Base-by-base conservation (phyloP, 2,888 invertebrate species). In the Lymantria dispar region DNA sequence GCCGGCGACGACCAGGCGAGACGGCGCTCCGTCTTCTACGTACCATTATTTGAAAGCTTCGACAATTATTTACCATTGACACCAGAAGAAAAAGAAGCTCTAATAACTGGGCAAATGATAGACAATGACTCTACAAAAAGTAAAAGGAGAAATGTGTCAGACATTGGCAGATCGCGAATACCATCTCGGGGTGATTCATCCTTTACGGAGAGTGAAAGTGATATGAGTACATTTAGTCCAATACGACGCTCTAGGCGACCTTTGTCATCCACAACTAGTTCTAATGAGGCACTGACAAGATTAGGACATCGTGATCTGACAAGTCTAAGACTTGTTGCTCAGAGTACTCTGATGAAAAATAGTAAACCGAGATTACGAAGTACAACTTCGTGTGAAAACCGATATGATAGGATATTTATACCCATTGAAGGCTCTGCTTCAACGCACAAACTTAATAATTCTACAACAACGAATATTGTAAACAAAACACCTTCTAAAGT, bases 21-120 rank as follows among this genome's bases (percentile, higher is more conserved):
- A 45, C 92, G 95, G 54, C 92, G 95, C 58, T 95, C 95, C 45
- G 94, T 95, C 61, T 95, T 95, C 83, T 95, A 95, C 84, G 95
- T 95, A 60, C 94, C 95, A 61, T 86, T 95, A 64, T 93, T 93
- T 54, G 92, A 93, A 61, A 93, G 93, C 67, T 93, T 92, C 64
- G 91, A 89, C 47, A 93, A 92, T 73, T 93, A 93, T 70, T 85
- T 93, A 44, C 93, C 93, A 29, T 87, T 93, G 50, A 85, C 90
- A 29, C 75, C 82, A 48, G 87, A 87, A 72, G 90, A 91, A 76
- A 87, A 83, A 56, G 88, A 90, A 62, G 91, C 91, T 60, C 42
- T 91, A 40, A 77, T 91, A 72, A 81, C 83, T 29, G 88, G 89
- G 9, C 78, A 79, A 64, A 72, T 75, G 45, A 58, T 79, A 57